Base-by-base conservation (phyloP, 2,888 invertebrate genomes). In the Steromphala cineraria region DNA sequence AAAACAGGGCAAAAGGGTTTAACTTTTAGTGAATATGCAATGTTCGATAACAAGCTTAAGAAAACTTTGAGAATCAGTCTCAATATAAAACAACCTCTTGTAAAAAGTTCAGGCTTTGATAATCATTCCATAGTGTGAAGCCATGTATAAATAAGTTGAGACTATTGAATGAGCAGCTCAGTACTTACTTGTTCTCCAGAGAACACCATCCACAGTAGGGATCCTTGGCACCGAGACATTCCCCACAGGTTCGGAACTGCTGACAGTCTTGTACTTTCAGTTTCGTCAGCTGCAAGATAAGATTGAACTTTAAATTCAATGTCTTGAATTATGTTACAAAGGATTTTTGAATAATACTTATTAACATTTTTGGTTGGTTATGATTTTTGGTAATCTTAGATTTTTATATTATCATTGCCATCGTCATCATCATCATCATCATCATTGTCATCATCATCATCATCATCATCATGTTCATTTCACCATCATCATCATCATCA, bases 121-220 rank as follows among this genome's bases (percentile, higher is more conserved):
- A 46, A 10, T 10, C 13, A 1, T 46, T 5, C 46, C 46, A 10
- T 46, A 46, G 13, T 8, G 1, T 46, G 46, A 13, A 46, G 46
- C 7, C 4, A 46, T 13, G 46, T 5, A 46, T 10, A 1, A 46
- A 13, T 10, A 46, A 46, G 46, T 10, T 10, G 8, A 15, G 24
- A 28, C 21, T 8, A 19, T 31, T 40, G n/a, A 71, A n/a, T 28
- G 77, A 31, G 56, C 3, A 24, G 75, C 17, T 8, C 56, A n/a
- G 31, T 36, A 87, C 90, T 89, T 86, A 93, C 92, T 89, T 92
- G 87, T 90, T 91, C 83, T 91, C 91, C 31, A 92, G 87, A 3
- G 92, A 89, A 83, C 92, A 93, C 93, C 93, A 93, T 19, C 92
- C 93, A 85, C 93, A 93, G 88, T 90, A 92, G 2, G 93, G 92